Conservation (phyloP, 2,888 invertebrate genomes). For the Psylliodes chrysocephalus region DNA sequence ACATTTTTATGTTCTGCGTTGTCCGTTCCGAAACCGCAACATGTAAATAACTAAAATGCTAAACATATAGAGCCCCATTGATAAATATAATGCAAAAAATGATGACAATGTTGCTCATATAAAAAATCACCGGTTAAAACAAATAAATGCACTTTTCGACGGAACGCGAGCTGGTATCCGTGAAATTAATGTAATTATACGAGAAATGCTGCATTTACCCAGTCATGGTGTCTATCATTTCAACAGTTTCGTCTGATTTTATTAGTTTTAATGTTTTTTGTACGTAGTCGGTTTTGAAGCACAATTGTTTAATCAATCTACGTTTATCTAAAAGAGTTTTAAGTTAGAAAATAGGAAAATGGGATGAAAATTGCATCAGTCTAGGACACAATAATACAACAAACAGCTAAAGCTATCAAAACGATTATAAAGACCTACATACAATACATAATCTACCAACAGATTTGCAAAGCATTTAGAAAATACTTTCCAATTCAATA, state of each 20-base stretch:
- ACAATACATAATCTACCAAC: too few relatives aligned
- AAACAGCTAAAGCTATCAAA: too few relatives aligned
- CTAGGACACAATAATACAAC: too few relatives aligned
- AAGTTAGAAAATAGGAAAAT: too few relatives aligned
- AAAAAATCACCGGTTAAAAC: conserved; percentile 40
- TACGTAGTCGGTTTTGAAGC: too few relatives aligned
- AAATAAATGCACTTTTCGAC: conserved; percentile 36
- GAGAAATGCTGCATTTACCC: conserved; percentile 10
- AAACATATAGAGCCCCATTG: conserved; percentile 39
- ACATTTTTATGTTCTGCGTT: conserved; percentile 40
- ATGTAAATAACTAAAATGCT: conserved; percentile 39
- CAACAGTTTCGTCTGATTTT: background rate
- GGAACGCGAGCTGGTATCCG: conserved; percentile 37
- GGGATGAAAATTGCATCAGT: too few relatives aligned
- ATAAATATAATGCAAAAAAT: conserved; percentile 44
- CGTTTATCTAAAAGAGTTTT: too few relatives aligned
- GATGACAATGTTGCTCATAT: conserved; percentile 38
- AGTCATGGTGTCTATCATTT: conserved; percentile 13
- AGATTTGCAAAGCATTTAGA: too few relatives aligned
- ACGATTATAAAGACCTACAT: too few relatives aligned
- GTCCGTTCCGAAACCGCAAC: conserved; percentile 33
- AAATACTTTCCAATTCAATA: too few relatives aligned
- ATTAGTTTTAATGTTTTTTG: too few relatives aligned
- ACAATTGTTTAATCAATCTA: too few relatives aligned
- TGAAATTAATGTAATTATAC: conserved; percentile 41